phyloP scores from a whole-genome alignment of 2,113 vertebrate species.

The Daboia siamensis region DNA sequence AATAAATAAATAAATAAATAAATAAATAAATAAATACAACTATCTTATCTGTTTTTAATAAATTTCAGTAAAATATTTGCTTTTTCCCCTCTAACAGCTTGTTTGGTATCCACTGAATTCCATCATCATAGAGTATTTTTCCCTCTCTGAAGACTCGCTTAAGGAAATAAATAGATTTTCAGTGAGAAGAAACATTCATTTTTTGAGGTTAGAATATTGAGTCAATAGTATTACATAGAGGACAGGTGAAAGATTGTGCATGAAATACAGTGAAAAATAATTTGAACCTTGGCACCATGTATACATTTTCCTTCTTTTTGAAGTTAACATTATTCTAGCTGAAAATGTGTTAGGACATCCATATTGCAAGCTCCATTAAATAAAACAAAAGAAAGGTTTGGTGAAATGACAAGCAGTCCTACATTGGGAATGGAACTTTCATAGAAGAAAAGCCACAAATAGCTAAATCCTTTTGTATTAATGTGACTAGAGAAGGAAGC shows the following conservation, averaged over 20 bases:
- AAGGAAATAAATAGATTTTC: background rate
- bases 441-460: background rate
- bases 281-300: background rate
- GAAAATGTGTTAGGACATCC: background rate
- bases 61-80: conserved; percentile 2
- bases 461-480: background rate
- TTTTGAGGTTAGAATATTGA: background rate
- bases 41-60: background rate
- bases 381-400: background rate
- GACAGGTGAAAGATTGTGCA: background rate
- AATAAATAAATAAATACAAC: no score
- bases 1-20: no score
- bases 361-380: background rate
- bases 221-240: background rate
- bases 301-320: background rate
- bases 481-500: background rate
- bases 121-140: background rate
- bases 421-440: background rate
- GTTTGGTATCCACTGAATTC: background rate
- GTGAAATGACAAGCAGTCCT: background rate
- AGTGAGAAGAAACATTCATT: background rate
- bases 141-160: accelerated
- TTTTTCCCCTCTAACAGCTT: background rate
- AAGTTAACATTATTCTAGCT: background rate
- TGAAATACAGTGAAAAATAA: background rate